Evolutionary conservation across 2,888 invertebrate genomes (phyloP).

Genomic region (Cryptosula pallasiana): DNA sequence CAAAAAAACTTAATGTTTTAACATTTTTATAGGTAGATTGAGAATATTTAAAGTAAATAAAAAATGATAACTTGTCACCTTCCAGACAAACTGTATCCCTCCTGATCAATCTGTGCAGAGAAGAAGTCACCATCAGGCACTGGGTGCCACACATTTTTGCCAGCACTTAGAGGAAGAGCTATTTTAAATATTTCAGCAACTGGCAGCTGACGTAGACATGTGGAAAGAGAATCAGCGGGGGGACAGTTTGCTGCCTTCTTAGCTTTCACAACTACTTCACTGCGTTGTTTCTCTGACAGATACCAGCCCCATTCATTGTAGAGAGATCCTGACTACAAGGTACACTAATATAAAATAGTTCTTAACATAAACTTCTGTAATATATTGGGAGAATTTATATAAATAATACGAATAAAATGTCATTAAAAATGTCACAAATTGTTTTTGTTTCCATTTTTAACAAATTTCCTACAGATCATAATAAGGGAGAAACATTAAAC

Average conservation of each 20-base stretch:
- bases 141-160: not conserved
- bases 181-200: not conserved
- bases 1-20: no score
- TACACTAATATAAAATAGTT: no score
- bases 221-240: not conserved
- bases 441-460: no score
- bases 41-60: no score
- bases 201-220: not conserved
- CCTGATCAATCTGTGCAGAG: not conserved
- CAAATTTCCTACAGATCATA: no score
- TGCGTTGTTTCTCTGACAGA: not conserved
- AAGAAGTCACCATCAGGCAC: slow-evolving; percentile 18
- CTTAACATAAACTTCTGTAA: not conserved
- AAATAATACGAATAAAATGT: no score
- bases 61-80: not conserved
- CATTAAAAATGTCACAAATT: no score
- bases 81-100: not conserved
- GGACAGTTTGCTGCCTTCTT: not conserved
- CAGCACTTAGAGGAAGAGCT: not conserved
- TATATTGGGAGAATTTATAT: not conserved
- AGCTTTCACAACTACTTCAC: not conserved
- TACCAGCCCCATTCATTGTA: not conserved
- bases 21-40: no score
- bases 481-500: no score
- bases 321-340: not conserved